Percentiles rank a stretch among this genome's conserved stretches.
Evolutionary conservation across 1,140 invertebrate species (phyloP).

Genomic region (Camponotus floridanus): DNA sequence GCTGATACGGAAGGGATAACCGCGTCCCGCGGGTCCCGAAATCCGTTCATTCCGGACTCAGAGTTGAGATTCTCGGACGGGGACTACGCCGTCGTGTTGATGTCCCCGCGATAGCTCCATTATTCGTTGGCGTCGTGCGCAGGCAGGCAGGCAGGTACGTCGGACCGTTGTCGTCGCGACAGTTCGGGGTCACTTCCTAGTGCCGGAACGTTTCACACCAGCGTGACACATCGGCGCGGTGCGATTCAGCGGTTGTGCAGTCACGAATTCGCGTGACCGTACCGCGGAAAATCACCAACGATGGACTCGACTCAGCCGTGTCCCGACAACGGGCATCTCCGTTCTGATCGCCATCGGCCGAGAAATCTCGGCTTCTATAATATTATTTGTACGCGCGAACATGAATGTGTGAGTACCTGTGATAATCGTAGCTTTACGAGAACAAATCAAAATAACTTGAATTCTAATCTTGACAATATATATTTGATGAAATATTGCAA

Average conservation of each 20-base stretch:
- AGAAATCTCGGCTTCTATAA: constrained; percentile 46
- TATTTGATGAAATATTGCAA: background rate
- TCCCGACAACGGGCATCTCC: constrained; percentile 20
- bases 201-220: constrained; percentile 79
- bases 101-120: constrained; percentile 80
- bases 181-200: constrained; percentile 80
- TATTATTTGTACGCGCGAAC: constrained; percentile 10
- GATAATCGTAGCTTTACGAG: background rate
- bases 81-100: constrained; percentile 73
- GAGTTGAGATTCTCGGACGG: constrained; percentile 74
- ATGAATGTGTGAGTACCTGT: background rate
- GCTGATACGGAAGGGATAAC: constrained; percentile 75
- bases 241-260: constrained; percentile 73
- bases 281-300: constrained; percentile 73
- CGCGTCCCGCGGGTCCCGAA: constrained; percentile 67
- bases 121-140: constrained; percentile 77
- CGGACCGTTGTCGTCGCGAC: constrained; percentile 65
- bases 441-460: background rate
- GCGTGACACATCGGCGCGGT: constrained; percentile 75
- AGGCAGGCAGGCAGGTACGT: constrained; percentile 55
- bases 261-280: constrained; percentile 81
- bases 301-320: constrained; percentile 11
- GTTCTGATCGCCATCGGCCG: constrained; percentile 42
- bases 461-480: background rate
- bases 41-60: constrained; percentile 64